Percentiles rank a stretch among this genome's conserved stretches.
These are phyloP conservation scores for Cynoglossus semilaevis DNA, from an alignment of 2,113 vertebrate species.

Conservation along the genomic window DNA sequence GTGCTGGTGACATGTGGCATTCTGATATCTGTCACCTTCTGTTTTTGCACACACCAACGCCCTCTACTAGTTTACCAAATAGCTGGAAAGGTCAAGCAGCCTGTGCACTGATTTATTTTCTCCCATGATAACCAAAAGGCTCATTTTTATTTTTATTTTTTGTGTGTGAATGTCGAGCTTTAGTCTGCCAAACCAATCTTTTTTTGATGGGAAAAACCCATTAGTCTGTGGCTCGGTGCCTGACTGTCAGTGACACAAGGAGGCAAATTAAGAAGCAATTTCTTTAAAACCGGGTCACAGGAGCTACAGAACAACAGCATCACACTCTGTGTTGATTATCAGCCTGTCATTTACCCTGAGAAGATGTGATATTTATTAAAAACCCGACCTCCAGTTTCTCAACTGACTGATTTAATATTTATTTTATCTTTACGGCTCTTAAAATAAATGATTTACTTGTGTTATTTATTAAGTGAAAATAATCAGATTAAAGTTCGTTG, in stretches of 20 bases:
- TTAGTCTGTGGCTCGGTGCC: slow-evolving; percentile 35
- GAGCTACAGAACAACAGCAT: background rate
- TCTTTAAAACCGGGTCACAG: slow-evolving; percentile 11
- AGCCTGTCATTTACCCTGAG: background rate
- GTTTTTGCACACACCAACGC: slow-evolving; percentile 52
- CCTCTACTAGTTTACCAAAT: slow-evolving; percentile 66
- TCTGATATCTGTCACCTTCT: slow-evolving; percentile 74
- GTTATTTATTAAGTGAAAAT: too few species aligned
- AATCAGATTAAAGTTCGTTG: too few species aligned
- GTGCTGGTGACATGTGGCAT: slow-evolving; percentile 64
- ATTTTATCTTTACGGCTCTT: too few species aligned
- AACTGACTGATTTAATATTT: too few species aligned
- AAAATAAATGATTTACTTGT: too few species aligned
- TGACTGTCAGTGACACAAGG: slow-evolving; percentile 25
- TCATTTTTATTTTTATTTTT: slow-evolving; percentile 48
- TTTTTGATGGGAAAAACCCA: slow-evolving; percentile 9
- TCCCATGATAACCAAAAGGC: slow-evolving; percentile 55
- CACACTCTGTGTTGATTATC: background rate
- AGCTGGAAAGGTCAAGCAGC: slow-evolving; percentile 72
- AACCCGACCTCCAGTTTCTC: too few species aligned
- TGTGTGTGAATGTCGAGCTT: slow-evolving; percentile 30
- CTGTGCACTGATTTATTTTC: slow-evolving; percentile 43
- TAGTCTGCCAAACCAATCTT: slow-evolving; percentile 10
- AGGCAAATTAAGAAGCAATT: slow-evolving; percentile 20
- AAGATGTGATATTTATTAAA: background rate